Percentiles rank a stretch among this genome's conserved stretches.
Evolutionary conservation across 2,113 vertebrate species (phyloP).

Genomic region (Bettongia penicillata): DNA sequence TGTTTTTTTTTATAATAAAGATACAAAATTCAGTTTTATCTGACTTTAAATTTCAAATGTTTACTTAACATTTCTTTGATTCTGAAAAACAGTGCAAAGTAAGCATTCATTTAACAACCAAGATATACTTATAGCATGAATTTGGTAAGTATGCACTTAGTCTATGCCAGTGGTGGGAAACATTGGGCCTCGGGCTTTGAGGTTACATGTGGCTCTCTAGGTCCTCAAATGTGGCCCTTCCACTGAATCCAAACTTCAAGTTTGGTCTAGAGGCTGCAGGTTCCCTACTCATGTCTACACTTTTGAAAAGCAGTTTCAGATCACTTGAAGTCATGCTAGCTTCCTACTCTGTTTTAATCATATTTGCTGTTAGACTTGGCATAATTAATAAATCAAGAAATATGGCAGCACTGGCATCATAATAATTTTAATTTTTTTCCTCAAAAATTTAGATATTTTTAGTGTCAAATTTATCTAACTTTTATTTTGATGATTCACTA

Average conservation of each 20-base stretch:
- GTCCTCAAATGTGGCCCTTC: no score
- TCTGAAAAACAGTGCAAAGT: background rate
- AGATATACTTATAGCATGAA: background rate
- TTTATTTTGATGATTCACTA: background rate
- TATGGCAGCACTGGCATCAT: background rate
- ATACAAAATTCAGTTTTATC: background rate
- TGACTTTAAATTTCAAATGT: conserved; percentile 36
- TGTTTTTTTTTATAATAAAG: conserved; percentile 26
- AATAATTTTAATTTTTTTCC: background rate
- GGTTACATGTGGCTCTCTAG: no score
- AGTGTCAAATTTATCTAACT: conserved; percentile 3
- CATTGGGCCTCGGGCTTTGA: no score
- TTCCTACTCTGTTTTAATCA: background rate
- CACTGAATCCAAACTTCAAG: no score
- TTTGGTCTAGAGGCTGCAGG: no score
- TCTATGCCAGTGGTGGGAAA: no score
- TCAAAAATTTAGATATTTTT: background rate
- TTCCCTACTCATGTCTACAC: background rate
- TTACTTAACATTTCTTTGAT: conserved; percentile 1
- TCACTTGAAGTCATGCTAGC: background rate
- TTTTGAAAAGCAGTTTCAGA: conserved; percentile 11
- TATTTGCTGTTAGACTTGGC: background rate
- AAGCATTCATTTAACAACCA: conserved; percentile 8
- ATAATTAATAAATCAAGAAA: background rate
- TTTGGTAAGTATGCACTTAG: background rate